These are phyloP conservation scores for Conomelus anceps DNA, from an alignment of 2,888 invertebrate genomes.

Conservation along the genomic window DNA sequence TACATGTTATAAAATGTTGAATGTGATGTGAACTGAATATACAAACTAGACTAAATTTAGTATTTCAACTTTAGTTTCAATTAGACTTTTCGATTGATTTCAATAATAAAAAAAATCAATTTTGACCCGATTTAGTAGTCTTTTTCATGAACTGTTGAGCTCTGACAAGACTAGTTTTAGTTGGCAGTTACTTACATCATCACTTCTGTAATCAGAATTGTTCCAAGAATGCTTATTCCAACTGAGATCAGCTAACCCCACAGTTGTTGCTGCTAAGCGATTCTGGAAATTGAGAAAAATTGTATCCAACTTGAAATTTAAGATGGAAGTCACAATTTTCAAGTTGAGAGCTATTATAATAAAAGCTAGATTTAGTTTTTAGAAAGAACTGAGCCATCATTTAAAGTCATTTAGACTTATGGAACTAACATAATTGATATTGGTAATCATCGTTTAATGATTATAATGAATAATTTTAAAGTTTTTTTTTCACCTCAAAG, in stretches of 20 bases:
- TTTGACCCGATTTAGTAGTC: no score
- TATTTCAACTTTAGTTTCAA: no score
- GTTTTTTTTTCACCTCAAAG: no score
- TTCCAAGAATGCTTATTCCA: slow-evolving; percentile 25
- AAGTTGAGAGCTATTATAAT: no score
- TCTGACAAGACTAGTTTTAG: background rate
- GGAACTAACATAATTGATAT: no score
- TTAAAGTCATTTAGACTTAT: no score
- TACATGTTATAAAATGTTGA: background rate
- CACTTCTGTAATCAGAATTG: slow-evolving; percentile 24
- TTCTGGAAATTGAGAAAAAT: background rate
- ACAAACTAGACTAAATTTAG: background rate
- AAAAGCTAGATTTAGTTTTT: no score
- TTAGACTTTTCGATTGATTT: no score
- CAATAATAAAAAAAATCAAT: no score
- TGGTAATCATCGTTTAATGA: no score
- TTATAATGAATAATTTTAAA: no score
- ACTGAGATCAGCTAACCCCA: slow-evolving; percentile 12
- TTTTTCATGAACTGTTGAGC: background rate
- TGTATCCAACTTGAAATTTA: background rate
- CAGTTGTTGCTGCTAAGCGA: background rate
- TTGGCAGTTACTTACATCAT: slow-evolving; percentile 23
- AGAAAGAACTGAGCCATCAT: no score
- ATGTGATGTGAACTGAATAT: background rate
- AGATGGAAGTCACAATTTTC: background rate